Conservation (phyloP, 1,140 invertebrate species). For the Mamestra configurata region DNA sequence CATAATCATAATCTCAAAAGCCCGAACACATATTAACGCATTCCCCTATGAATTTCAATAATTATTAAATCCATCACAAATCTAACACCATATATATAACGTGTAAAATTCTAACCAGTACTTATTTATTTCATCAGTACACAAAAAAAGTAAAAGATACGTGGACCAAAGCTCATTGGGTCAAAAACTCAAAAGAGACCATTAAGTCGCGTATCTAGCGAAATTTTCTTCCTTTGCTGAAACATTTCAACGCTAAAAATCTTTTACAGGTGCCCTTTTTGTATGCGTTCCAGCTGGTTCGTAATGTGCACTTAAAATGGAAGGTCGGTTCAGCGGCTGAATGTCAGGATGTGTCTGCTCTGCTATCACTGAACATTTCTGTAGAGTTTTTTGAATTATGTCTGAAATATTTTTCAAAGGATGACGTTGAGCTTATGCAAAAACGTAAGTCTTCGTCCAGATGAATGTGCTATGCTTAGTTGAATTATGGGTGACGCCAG, state of each 20-base stretch:
- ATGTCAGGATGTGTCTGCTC: not conserved
- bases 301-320: conserved; percentile 5
- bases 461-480: no score
- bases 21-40: not conserved
- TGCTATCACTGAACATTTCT: not conserved
- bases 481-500: no score
- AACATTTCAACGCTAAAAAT: conserved; percentile 10
- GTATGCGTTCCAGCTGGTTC: conserved; percentile 2
- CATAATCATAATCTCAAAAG: not conserved
- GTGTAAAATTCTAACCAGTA: not conserved
- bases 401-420: not conserved
- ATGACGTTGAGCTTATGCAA: not conserved
- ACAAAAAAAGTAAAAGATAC: not conserved
- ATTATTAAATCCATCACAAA: not conserved
- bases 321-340: not conserved
- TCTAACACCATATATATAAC: not conserved
- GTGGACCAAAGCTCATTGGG: not conserved
- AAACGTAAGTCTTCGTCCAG: no score
- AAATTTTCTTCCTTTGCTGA: conserved; percentile 2
- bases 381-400: not conserved
- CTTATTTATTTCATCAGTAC: no score
- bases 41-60: not conserved
- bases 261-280: not conserved
- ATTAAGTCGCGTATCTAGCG: not conserved
- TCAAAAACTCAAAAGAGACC: not conserved